Evolutionary conservation across 1,140 invertebrate species (phyloP), one percentile per base, ranked within the genome.

Genomic region (Dendroctonus valens): DNA sequence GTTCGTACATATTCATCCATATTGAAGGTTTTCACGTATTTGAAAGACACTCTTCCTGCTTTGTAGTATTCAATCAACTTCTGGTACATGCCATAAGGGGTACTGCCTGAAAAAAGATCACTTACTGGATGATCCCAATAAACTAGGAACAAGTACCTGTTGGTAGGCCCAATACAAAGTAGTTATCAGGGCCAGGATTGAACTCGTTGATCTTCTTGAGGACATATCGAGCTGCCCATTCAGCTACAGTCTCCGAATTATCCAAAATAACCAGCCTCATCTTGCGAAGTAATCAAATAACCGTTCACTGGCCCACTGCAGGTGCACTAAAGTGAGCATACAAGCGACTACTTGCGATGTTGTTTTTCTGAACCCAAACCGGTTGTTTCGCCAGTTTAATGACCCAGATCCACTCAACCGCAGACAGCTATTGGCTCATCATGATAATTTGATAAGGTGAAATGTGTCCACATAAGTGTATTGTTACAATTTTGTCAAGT

Each of bases 11-110:
- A 99, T 82, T 99, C 97, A 79, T 99, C 97, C 97, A 99, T 99
- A 77, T 99, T 99, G 77, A 99, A 99, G 0, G 97, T 99, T 78
- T 94, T 97, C 1, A 99, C 97, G 85, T 97, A 96, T 80, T 96
- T 91, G 78, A 99, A 99, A 0, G 94, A 98, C n/a, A 99, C 78
- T 79, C 90, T 89, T 62, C 95, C 95, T 73, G 85, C 86, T 76
- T 92, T 92, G 76, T 96, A 82, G 79, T 88, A 97, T 79, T 98
- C 88, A 70, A 98, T 95, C 11, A 99, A 82, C 72, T 93, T 92
- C 76, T 89, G 87, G 79, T 99, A 99, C 88, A 97, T 98, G 70
- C 93, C 94, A 52, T 97, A 82, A 7, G 97, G 97, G 11, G 97
- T 99, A 55, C 95, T 90, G 55, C 97, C 92, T 93, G 70, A 54